Base-by-base conservation (phyloP, 2,113 vertebrate genomes). In the Rostratula benghalensis region DNA sequence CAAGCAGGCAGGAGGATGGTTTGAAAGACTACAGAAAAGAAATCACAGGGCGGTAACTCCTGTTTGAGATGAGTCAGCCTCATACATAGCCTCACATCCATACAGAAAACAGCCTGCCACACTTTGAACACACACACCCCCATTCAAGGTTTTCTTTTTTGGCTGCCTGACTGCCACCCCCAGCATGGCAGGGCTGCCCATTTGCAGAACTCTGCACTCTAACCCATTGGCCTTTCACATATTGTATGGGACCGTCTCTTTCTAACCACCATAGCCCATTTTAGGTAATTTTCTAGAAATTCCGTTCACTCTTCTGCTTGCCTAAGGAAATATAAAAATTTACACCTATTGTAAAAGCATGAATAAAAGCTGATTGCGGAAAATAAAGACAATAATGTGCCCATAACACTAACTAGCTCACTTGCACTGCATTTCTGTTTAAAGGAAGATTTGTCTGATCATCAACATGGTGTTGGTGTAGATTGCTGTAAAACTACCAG, bases 281-380 rank as follows among this genome's bases (percentile, higher is more conserved):
- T 80, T 69, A 94, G 96, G 83, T 51, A 71, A 95, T 96, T 76
- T 93, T 95, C 80, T 90, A 75, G 51, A 97, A 90, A 70, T 83
- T 96, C 83, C 93, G 86, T 79, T 97, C 95, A 82, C 87, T 97
- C 95, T 78, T 89, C 75, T 89, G 94, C 96, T 97, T 96, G 96
- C 91, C 94, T 95, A 87, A 97, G 79, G 92, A 97, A 89, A 94
- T 86, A 97, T 87, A 97, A 97, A 97, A 96, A 95, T 94, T 97
- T 97, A 96, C 80, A 97, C 87, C 94, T 93, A 97, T 97, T 97
- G 96, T 97, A 97, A 97, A 97, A 97, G 68, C 90, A 88, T 96
- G 95, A 97, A 97, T 97, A 97, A 97, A 96, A 93, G 37, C 94
- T 97, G 97, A 97, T 97, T 96, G 97, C 77, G 1, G 87, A 83